Evolutionary conservation across 2,113 vertebrate species (phyloP), one percentile per base, ranked within the genome.

Genomic region (Sorex araneus): DNA sequence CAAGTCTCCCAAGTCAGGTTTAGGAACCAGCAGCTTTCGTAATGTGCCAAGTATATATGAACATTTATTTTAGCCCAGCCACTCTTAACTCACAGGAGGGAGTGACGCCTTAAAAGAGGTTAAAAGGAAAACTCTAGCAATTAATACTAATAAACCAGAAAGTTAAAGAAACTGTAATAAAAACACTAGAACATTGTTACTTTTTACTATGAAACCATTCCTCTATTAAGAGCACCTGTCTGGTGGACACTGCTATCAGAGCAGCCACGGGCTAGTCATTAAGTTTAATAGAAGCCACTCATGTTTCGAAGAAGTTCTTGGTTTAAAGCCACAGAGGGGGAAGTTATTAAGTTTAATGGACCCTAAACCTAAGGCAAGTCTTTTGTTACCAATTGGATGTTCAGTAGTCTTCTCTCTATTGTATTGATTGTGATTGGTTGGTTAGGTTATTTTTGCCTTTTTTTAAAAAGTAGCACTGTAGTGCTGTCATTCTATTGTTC

Each of bases 311-410:
- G 94, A 91, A 78, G 81, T 89, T 89, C 89, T 95, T 91, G 85
- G 73, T 94, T 95, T 92, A 93, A 95, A 96, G 94, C 94, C 95
- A 95, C 87, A 92, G 86, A 95, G 90, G 84, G 93, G 94, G 96
- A 97, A 96, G 94, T 94, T 92, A 74, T 96, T 95, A 96, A 94
- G 93, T 92, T 96, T 96, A 96, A 97, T 95, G 87, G 91, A 80
- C 94, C 95, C 93, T 94, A 93, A 95, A 96, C 92, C 9, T 95
- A 95, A 96, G 89, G 94, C 92, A 91, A 83, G 32, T 34, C 50
- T 89, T 84, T 40, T 90, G 81, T 94, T 93, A 94, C 93, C 84
- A 87, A 82, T 32, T 47, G 89, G 70, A 85, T 75, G 75, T 92
- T 92, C 76, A 11, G 3, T 88, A 23, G 57, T 92, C 85, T 82